Evolutionary conservation across 2,888 invertebrate species (phyloP).

Genomic region (Tachystola acroxantha): DNA sequence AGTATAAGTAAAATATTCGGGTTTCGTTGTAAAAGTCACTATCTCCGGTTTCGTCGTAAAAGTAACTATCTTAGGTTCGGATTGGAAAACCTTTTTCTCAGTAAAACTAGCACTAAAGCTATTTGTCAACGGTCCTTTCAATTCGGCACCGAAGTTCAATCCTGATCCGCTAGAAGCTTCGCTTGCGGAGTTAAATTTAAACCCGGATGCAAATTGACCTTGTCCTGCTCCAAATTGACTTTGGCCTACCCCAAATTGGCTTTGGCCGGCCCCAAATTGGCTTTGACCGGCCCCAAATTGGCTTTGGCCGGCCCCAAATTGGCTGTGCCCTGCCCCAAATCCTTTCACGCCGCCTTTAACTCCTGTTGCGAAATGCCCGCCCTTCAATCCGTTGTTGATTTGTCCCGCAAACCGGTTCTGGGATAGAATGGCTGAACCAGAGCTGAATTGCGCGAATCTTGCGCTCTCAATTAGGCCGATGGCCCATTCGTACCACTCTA

Average conservation of each 20-base stretch:
- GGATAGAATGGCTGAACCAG: slow-evolving; percentile 30
- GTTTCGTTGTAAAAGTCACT: slow-evolving; percentile 50
- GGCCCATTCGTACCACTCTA: slow-evolving; percentile 78
- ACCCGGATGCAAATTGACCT: neutral
- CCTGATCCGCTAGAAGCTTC: slow-evolving; percentile 26
- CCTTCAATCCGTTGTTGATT: slow-evolving; percentile 23
- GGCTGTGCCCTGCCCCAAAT: neutral
- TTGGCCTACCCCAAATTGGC: neutral
- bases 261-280: slow-evolving; percentile 10
- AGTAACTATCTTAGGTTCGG: slow-evolving; percentile 45
- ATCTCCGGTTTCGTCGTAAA: slow-evolving; percentile 57
- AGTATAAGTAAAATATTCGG: slow-evolving; percentile 47
- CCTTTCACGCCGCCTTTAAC: slow-evolving; percentile 4
- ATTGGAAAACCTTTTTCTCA: slow-evolving; percentile 58
- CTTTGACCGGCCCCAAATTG: slow-evolving; percentile 3
- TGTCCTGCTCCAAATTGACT: slow-evolving; percentile 7
- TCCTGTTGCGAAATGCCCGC: slow-evolving; percentile 15
- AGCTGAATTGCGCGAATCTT: slow-evolving; percentile 47
- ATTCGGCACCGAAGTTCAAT: slow-evolving; percentile 26
- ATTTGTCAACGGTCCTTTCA: slow-evolving; percentile 53
- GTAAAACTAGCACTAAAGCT: slow-evolving; percentile 51
- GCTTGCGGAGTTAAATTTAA: slow-evolving; percentile 12
- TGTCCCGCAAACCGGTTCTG: slow-evolving; percentile 34
- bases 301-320: slow-evolving; percentile 5
- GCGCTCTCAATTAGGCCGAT: slow-evolving; percentile 61